These are phyloP conservation scores for Axinella damicornis DNA, from an alignment of 37 sponge, comb jelly and placozoan genomes.

Conservation along the genomic window DNA sequence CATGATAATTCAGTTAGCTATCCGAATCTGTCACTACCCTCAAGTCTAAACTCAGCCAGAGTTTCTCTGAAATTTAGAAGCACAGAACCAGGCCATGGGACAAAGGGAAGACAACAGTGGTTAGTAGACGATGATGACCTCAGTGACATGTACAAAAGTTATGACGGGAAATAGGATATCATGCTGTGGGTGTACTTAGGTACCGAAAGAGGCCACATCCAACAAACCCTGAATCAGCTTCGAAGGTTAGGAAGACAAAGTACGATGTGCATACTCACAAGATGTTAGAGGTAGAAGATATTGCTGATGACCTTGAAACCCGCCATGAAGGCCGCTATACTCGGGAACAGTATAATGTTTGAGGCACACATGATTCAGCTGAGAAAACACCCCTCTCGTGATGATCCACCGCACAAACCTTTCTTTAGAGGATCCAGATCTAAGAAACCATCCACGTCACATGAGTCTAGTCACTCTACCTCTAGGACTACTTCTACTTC, in stretches of 20 bases:
- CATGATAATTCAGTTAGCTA: background rate
- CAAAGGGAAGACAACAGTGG: constrained; percentile 1
- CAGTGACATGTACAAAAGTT: background rate
- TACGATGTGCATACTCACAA: background rate
- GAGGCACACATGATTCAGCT: constrained; percentile 10
- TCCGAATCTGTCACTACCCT: background rate
- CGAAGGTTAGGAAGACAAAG: background rate
- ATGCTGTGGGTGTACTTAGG: background rate
- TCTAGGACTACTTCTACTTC: too few relatives aligned
- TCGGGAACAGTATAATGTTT: background rate
- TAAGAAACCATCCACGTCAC: too few relatives aligned
- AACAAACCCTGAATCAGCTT: background rate
- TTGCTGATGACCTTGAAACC: background rate
- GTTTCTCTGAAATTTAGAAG: background rate
- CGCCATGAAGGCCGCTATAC: background rate
- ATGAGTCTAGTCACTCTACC: too few relatives aligned
- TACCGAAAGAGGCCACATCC: background rate
- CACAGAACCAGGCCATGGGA: constrained; percentile 11
- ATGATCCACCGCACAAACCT: background rate
- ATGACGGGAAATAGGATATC: background rate
- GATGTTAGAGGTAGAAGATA: constrained; percentile 7
- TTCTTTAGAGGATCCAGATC: constrained; percentile 1
- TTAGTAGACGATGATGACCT: background rate
- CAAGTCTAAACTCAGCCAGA: too few relatives aligned
- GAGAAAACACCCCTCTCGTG: constrained; percentile 11